These are phyloP conservation scores for Branchipolynoe longqiensis DNA, from an alignment of 2,888 invertebrate species.

Conservation along the genomic window DNA sequence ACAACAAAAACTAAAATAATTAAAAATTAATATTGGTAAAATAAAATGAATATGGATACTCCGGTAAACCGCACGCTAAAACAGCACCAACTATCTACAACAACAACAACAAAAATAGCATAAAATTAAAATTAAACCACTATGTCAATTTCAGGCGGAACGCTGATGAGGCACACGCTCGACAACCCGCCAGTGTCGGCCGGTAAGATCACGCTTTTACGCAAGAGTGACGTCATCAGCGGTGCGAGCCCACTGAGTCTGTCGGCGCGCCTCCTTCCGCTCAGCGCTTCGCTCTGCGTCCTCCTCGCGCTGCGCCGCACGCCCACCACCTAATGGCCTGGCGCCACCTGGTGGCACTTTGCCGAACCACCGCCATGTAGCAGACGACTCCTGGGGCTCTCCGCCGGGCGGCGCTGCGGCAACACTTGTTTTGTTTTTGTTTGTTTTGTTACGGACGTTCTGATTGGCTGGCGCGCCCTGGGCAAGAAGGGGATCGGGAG, in stretches of 20 bases:
- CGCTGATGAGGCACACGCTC: conserved; percentile 34
- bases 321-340: conserved; percentile 9
- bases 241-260: background rate
- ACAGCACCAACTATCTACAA: too few relatives aligned
- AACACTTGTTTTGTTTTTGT: too few relatives aligned
- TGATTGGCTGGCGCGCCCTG: conserved; percentile 8
- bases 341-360: background rate
- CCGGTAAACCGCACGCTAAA: too few relatives aligned
- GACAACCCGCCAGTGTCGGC: conserved; percentile 42
- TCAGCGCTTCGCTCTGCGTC: background rate
- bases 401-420: conserved; percentile 16
- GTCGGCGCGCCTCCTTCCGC: background rate
- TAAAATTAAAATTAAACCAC: too few relatives aligned
- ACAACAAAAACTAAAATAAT: too few relatives aligned
- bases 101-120: too few relatives aligned
- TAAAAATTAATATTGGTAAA: too few relatives aligned
- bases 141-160: conserved; percentile 54
- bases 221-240: conserved; percentile 41
- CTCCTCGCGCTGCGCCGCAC: background rate
- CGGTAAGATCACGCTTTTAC: conserved; percentile 37
- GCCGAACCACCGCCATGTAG: background rate
- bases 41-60: too few relatives aligned
- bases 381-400: background rate
- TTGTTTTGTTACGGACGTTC: conserved; percentile 18
- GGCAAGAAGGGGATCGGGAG: too few relatives aligned